These are phyloP conservation scores for Pao palembangensis DNA, from an alignment of 2,113 vertebrate species.

Conservation along the genomic window DNA sequence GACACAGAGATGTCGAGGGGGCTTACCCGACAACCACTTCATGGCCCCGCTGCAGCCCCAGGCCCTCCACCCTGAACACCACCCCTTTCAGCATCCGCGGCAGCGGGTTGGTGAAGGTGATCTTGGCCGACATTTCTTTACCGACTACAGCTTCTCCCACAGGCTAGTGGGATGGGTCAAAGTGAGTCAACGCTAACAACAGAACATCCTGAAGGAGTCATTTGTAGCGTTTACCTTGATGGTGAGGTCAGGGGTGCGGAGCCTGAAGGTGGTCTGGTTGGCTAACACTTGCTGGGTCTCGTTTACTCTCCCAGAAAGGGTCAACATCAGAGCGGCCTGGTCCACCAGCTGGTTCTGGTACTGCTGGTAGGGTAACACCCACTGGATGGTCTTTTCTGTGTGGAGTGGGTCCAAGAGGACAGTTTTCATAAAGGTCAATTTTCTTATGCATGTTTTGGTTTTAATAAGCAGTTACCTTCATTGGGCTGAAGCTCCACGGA, in stretches of 20 bases:
- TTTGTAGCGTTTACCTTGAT: conserved; percentile 51
- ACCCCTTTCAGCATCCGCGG: conserved; percentile 74
- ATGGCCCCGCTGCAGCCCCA: conserved; percentile 83
- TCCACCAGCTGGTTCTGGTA: conserved; percentile 83
- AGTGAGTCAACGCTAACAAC: not conserved
- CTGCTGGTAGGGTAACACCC: conserved; percentile 78
- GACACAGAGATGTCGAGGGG: not conserved
- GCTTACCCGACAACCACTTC: conserved; percentile 81
- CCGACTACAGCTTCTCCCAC: conserved; percentile 81
- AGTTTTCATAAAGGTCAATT: not conserved
- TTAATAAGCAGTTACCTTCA: conserved; percentile 65
- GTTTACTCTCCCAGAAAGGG: conserved; percentile 78
- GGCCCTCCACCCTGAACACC: conserved; percentile 83
- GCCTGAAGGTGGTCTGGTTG: conserved; percentile 83
- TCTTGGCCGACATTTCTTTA: conserved; percentile 81
- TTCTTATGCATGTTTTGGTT: not conserved
- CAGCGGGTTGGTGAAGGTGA: conserved; percentile 85
- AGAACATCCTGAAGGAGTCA: not conserved
- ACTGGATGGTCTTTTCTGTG: conserved; percentile 77
- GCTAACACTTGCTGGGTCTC: conserved; percentile 83
- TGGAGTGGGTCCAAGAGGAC: not conserved
- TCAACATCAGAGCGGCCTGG: conserved; percentile 85
- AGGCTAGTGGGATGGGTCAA: conserved; percentile 67
- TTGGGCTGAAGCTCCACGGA: conserved; percentile 67
- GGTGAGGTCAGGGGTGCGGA: conserved; percentile 80